Conservation (phyloP, 2,888 invertebrate genomes). For the Sialis lutaria region DNA sequence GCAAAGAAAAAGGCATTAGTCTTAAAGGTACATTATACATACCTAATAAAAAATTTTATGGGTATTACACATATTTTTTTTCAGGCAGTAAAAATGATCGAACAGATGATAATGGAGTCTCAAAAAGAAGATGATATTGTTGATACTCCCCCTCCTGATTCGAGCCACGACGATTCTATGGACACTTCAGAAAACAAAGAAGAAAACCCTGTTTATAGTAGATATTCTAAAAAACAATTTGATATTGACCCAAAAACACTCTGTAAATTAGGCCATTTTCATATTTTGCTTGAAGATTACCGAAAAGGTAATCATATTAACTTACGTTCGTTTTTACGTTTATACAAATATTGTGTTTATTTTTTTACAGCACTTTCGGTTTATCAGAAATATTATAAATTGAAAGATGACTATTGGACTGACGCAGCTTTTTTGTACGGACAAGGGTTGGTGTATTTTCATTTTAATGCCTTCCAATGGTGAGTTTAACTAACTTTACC, state of each 20-base stretch:
- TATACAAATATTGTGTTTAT: conserved; percentile 10
- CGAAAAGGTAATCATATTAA: conserved; percentile 57
- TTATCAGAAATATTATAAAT: conserved; percentile 80
- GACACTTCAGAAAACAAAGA: conserved; percentile 4
- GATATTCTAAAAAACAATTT: conserved; percentile 35
- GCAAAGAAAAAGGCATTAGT: conserved; percentile 62
- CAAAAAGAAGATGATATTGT: conserved; percentile 35
- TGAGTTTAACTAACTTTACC: conserved; percentile 38
- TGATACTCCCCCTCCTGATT: conserved; percentile 1
- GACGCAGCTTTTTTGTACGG: conserved; percentile 88
- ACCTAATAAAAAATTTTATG: too few species aligned
- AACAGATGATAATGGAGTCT: conserved; percentile 69
- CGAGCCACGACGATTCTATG: neutral
- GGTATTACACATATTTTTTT: conserved; percentile 8
- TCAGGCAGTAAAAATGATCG: conserved; percentile 67
- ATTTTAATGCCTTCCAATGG: conserved; percentile 92
- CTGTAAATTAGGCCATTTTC: conserved; percentile 90
- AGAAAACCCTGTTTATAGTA: conserved; percentile 17
- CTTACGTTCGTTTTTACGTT: conserved; percentile 6
- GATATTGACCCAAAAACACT: conserved; percentile 80
- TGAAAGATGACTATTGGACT: conserved; percentile 70
- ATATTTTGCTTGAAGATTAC: conserved; percentile 83
- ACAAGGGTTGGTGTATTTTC: conserved; percentile 87
- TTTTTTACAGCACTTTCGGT: conserved; percentile 77
- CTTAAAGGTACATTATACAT: conserved; percentile 37